Conservation (phyloP, 2,113 vertebrate genomes). For the Urocolius indicus region DNA sequence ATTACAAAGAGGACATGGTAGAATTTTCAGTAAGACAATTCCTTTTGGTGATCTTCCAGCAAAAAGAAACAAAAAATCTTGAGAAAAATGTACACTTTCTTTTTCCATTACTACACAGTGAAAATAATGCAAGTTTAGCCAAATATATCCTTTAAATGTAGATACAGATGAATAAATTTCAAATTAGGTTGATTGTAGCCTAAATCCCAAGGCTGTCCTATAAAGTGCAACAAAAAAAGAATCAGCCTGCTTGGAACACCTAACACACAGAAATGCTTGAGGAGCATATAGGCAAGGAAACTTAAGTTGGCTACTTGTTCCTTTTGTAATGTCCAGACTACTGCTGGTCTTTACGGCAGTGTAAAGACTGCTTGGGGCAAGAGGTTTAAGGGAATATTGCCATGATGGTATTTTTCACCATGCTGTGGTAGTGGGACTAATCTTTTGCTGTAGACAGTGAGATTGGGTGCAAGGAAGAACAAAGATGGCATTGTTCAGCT, state of each 20-base stretch:
- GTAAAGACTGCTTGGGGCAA: background rate
- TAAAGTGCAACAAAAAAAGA: background rate
- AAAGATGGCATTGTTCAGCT: background rate
- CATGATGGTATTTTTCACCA: fast-evolving
- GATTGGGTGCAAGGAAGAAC: background rate
- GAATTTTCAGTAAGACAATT: background rate
- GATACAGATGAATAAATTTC: background rate
- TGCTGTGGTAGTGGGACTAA: background rate
- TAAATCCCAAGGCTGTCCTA: background rate
- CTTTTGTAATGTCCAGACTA: background rate
- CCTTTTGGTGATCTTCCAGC: background rate
- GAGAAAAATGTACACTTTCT: background rate
- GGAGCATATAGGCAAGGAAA: background rate
- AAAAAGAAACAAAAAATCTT: background rate
- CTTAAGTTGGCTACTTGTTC: background rate
- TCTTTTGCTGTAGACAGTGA: background rate
- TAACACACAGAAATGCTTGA: background rate
- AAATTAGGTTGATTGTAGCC: background rate
- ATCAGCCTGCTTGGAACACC: background rate
- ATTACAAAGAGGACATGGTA: background rate
- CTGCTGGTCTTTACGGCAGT: too few species aligned
- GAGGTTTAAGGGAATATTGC: background rate
- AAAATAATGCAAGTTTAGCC: background rate
- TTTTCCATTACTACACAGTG: background rate
- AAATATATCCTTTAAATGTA: background rate